phyloP scores from a whole-genome alignment of 2,113 vertebrate genomes.

The Callocephalon fimbriatum region DNA sequence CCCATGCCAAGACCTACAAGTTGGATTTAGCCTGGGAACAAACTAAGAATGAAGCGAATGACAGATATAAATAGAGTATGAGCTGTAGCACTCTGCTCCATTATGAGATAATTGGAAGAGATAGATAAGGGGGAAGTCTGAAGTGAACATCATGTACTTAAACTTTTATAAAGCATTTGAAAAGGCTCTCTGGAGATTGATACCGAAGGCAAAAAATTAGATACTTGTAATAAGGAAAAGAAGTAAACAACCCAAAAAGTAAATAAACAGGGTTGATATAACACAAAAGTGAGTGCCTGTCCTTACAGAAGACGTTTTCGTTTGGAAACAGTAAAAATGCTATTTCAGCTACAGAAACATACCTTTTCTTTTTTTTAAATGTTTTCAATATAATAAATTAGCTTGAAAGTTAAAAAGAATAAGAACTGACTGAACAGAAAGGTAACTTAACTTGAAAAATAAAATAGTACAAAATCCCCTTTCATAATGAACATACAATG shows the following conservation, averaged over 20 bases:
- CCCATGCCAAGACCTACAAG: neutral
- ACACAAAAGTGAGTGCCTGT: neutral
- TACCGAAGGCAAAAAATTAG: constrained; percentile 19
- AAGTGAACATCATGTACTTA: constrained; percentile 62
- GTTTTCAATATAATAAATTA: neutral
- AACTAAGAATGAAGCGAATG: constrained; percentile 48
- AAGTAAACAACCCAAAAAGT: constrained; percentile 41
- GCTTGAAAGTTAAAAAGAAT: neutral
- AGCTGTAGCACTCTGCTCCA: constrained; percentile 49
- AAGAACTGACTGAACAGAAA: neutral
- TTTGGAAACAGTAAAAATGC: neutral
- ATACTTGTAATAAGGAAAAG: neutral
- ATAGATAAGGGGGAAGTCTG: constrained; percentile 48
- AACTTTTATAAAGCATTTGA: constrained; percentile 35
- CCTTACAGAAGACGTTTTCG: neutral
- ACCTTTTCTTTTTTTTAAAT: neutral
- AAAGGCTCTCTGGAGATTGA: constrained; percentile 41
- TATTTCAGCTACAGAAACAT: neutral
- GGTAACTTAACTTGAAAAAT: neutral
- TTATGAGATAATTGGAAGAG: constrained; percentile 62
- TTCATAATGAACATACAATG: neutral
- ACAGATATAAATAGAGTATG: constrained; percentile 61
- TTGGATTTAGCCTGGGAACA: constrained; percentile 33
- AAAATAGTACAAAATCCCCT: neutral
- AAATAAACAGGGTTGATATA: neutral